Evolutionary conservation across 2,797 vertebrate species (phyloP), one percentile per base, ranked within the genome.

Genomic region (Tadarida brasiliensis): DNA sequence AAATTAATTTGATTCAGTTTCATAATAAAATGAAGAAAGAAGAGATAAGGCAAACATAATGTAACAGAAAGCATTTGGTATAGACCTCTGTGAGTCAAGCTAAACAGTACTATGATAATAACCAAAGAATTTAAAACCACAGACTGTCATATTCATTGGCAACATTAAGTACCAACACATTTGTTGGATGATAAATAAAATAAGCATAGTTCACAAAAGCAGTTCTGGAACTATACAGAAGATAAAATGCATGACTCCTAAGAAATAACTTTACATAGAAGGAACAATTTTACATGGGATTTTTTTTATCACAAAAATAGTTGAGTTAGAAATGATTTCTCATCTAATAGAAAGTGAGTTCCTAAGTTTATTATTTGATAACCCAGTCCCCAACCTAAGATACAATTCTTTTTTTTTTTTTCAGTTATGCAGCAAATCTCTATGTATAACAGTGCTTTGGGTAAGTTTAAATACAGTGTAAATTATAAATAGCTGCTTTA

Each of bases 361-460:
- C 24, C 22, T 76, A 76, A 81, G 70, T 78, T 87, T 73, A 82
- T 65, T 35, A 82, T 82, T 74, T 83, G 68, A 47, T 89, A 94
- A 22, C 3, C 30, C 7, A 61, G 44, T 65, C 30, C 28, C 68
- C 16, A 73, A 47, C 47, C 33, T 94, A 12, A 94, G 44, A 56
- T 54, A 35, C 81, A 93, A 74, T 67, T 88, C 19, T 63, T 35
- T 57, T 15, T 20, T 59, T 76, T 57, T 70, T 56, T 81, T 39
- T 90, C 44, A 44, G 28, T 71, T 93, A 28, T 33, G 5, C 5
- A 61, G 3, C 9, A 82, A 65, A 47, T 54, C 30, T 74, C 33
- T 82, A 22, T 81, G 8, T 56, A 67, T 76, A 35, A 47, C 8
- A 22, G 17, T 74, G 35, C 6, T 89, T 57, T 6, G 12, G 11